Evolutionary conservation across 2,113 vertebrate genomes (phyloP).

Genomic region (Zosterops borbonicus): DNA sequence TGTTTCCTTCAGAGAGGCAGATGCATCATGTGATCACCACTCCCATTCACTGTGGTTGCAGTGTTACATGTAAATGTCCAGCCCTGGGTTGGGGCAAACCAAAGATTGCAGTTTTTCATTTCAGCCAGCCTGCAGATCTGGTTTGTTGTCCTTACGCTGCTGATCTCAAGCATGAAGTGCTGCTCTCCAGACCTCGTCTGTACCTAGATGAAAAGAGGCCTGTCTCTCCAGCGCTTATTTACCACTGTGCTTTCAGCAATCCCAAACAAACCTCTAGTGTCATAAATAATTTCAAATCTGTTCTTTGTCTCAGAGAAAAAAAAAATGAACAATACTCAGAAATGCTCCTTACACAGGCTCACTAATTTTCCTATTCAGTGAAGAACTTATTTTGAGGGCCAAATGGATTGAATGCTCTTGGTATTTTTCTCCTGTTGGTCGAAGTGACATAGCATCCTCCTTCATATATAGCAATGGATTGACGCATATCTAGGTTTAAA

Average conservation of each 20-base stretch:
- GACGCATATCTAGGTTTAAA: not conserved
- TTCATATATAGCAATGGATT: not conserved
- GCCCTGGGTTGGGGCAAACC: not conserved
- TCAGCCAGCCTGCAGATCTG: not conserved
- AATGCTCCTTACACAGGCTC: not conserved
- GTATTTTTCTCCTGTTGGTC: not conserved
- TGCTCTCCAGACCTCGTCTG: not conserved
- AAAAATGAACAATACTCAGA: not conserved
- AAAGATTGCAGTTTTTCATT: not conserved
- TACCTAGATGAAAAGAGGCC: not conserved
- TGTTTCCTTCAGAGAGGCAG: not conserved
- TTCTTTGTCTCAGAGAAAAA: not conserved
- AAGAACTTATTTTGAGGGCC: not conserved
- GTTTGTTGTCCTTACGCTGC: not conserved
- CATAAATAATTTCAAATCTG: constrained; percentile 6
- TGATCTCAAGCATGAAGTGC: not conserved
- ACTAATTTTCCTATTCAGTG: not conserved
- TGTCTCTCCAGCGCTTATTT: not conserved
- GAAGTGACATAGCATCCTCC: not conserved
- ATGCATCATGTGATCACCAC: not conserved
- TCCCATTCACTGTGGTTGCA: not conserved
- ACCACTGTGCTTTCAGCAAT: not conserved
- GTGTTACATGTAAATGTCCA: not conserved
- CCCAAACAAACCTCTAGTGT: not conserved
- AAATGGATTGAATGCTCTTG: not conserved